A percentile compares a stretch with the other conserved stretches of the same genome.
phyloP scores from a whole-genome alignment of 2,797 vertebrate species.

The Thaleichthys pacificus region DNA sequence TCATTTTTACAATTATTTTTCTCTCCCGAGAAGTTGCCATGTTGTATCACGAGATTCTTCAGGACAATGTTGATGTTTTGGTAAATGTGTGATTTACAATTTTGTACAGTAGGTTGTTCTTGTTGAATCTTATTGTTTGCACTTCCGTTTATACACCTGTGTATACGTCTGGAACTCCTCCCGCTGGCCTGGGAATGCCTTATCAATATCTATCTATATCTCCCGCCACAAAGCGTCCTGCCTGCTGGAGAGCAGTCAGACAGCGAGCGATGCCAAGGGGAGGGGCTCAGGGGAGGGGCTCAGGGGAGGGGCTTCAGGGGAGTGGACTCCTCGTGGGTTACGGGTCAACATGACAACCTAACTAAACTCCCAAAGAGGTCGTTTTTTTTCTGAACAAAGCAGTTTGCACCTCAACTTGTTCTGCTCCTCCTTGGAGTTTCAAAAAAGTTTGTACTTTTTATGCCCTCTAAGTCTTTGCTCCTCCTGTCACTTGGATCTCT shows the following conservation, averaged over 20 bases:
- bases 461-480: constrained; percentile 20
- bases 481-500: constrained; percentile 41
- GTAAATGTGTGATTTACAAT: constrained; percentile 69
- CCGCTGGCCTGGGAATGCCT: constrained; percentile 73
- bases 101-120: constrained; percentile 77
- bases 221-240: constrained; percentile 59
- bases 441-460: no score
- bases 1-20: constrained; percentile 23
- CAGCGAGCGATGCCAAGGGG: constrained; percentile 36
- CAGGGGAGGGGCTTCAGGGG: constrained; percentile 32
- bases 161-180: constrained; percentile 71
- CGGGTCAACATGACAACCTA: constrained; percentile 65
- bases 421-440: constrained; percentile 50
- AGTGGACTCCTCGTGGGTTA: constrained; percentile 60
- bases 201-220: constrained; percentile 59
- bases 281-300: constrained; percentile 44
- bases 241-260: constrained; percentile 58
- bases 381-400: constrained; percentile 70
- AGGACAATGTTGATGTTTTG: constrained; percentile 75
- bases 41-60: constrained; percentile 69
- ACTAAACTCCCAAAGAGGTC: constrained; percentile 78
- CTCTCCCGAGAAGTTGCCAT: constrained; percentile 77
- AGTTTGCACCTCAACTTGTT: constrained; percentile 73
- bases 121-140: constrained; percentile 66
- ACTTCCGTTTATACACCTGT: constrained; percentile 60